Evolutionary conservation across 2,797 vertebrate species (phyloP), one percentile per base, ranked within the genome.

Genomic region (Anguilla marmorata): DNA sequence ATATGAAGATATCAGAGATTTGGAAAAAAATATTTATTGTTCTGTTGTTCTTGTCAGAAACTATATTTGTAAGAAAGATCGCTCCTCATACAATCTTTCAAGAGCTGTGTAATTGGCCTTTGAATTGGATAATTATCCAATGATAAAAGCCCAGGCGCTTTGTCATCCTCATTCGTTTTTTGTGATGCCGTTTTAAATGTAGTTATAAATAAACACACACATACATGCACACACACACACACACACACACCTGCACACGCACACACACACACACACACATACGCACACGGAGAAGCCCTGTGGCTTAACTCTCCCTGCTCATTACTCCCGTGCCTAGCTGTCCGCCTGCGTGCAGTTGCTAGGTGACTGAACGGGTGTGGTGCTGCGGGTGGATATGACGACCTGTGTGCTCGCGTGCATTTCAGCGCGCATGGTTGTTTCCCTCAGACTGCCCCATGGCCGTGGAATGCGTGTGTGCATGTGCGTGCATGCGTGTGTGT

Each of bases 391-490:
- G 50, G 82, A 30, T 84, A 41, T n/a, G 11, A 12, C 19, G 24
- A 12, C 1, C 3, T 24, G 82, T 84, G 79, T 83, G 45, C 30
- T 41, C 1, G 76, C 21, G 8, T 82, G 79, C 24, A 21, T 82
- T n/a, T 82, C 41, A 12, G 41, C 45, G 4, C 8, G 79, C 45
- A n/a, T 50, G 9, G 5, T n/a, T 19, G 41, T 3, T 82, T 37
- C 7, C 24, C 5, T 21, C 6, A 48, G 79, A 50, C 45, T 48
- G 79, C 41, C 74, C 45, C 74, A 3, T 16, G 45, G 45, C 45
- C n/a, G 79, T 24, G 41, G 79, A 82, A 82, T 82, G 79, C 21
- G 24, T n/a, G 72, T 14, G 45, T n/a, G 79, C 41, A 48, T 82
- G 79, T 48, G 79, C 8, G 21, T 82, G 41, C 33, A 41, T 41